phyloP scores from a whole-genome alignment of 2,113 vertebrate genomes.

The Pimephales promelas region DNA sequence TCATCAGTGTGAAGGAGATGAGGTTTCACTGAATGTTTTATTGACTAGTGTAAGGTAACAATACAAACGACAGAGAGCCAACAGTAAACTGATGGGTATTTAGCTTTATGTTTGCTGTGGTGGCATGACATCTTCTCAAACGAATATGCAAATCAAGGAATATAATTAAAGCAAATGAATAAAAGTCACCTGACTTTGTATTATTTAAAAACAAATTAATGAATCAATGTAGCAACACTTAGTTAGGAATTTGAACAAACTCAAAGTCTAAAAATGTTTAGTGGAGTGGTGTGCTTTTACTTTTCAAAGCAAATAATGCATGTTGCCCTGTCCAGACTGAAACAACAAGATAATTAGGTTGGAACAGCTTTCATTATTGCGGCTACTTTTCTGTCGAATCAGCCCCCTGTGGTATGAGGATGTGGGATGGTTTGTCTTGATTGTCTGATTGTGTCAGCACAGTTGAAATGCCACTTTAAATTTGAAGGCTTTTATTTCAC shows the following conservation, averaged over 20 bases:
- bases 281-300: too few relatives aligned
- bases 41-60: slow-evolving; percentile 60
- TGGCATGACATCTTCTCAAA: not conserved
- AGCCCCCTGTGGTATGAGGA: slow-evolving; percentile 18
- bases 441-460: slow-evolving; percentile 33
- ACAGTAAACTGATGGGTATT: slow-evolving; percentile 1
- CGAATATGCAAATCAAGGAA: too few relatives aligned
- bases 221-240: too few relatives aligned
- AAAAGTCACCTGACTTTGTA: not conserved
- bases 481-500: slow-evolving; percentile 18
- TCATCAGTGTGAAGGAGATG: slow-evolving; percentile 50
- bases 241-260: too few relatives aligned
- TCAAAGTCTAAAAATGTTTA: too few relatives aligned
- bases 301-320: too few relatives aligned
- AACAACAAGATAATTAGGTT: slow-evolving; percentile 34
- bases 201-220: not conserved
- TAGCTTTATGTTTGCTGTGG: slow-evolving; percentile 5
- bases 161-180: too few relatives aligned
- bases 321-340: slow-evolving; percentile 34
- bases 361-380: slow-evolving; percentile 28
- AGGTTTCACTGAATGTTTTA: slow-evolving; percentile 66
- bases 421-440: slow-evolving; percentile 33
- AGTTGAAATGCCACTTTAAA: slow-evolving; percentile 14
- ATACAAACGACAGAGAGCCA: slow-evolving; percentile 8
- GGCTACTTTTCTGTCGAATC: slow-evolving; percentile 47